Percentiles rank a stretch among this genome's conserved stretches.
Evolutionary conservation across 2,113 vertebrate genomes (phyloP).

Genomic region (Diphyllodes magnificus): DNA sequence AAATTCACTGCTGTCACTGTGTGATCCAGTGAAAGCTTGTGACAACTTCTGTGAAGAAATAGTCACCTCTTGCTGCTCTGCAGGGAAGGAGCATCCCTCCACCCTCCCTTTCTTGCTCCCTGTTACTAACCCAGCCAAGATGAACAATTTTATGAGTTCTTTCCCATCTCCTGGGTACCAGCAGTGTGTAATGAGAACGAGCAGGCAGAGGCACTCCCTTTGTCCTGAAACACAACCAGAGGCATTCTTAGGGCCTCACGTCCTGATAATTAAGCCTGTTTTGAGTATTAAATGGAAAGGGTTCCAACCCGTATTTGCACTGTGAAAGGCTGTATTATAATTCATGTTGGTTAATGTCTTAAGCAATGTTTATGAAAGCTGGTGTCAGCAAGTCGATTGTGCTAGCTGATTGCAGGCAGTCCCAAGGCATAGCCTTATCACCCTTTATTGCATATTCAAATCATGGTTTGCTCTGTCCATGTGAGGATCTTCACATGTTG

Average conservation of each 20-base stretch:
- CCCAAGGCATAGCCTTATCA: background rate
- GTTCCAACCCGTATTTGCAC: background rate
- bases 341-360: background rate
- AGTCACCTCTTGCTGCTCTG: background rate
- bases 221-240: background rate
- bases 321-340: background rate
- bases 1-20: background rate
- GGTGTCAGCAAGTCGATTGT: background rate
- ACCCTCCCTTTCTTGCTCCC: background rate
- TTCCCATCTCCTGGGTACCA: background rate
- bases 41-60: background rate
- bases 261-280: background rate
- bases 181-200: accelerated
- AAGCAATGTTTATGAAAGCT: background rate
- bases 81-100: background rate
- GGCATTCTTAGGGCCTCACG: background rate
- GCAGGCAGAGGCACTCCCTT: background rate
- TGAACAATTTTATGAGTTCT: background rate
- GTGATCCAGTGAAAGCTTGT: background rate
- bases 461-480: background rate
- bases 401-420: background rate
- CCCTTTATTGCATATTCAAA: background rate
- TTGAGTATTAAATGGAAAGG: background rate
- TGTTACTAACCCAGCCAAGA: background rate
- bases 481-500: background rate